Conservation (phyloP, 2,797 vertebrate genomes). For the Poecile montanus region DNA sequence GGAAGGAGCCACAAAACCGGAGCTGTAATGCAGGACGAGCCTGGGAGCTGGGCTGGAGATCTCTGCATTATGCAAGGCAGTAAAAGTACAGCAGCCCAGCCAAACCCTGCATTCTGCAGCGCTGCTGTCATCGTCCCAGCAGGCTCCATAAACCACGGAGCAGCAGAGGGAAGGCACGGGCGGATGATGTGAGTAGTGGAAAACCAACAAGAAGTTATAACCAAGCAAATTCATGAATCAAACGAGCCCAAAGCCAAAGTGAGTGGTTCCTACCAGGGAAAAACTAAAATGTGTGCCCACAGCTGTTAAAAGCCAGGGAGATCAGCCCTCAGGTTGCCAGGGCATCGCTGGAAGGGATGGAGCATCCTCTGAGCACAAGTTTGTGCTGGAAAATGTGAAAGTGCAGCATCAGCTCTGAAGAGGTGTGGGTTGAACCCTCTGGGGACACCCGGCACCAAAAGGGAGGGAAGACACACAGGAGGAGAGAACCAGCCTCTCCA, state of each 20-base stretch:
- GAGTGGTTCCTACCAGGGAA: neutral
- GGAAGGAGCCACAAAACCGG: neutral
- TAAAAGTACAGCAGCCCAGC: neutral
- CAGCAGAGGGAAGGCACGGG: neutral
- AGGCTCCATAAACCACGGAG: neutral
- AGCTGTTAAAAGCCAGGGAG: neutral
- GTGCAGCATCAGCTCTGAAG: neutral
- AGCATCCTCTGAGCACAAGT: neutral
- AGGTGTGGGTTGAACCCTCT: rapidly evolving
- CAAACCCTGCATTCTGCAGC: neutral
- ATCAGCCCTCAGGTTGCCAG: neutral
- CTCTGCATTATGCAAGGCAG: neutral
- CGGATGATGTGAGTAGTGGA: neutral
- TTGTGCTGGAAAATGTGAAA: neutral
- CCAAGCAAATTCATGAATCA: neutral
- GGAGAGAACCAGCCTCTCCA: neutral
- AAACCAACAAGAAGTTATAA: neutral
- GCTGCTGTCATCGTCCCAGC: neutral
- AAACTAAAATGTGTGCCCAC: neutral
- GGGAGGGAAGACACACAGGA: rapidly evolving
- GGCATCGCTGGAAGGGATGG: neutral
- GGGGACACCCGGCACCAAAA: neutral
- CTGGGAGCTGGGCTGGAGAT: neutral
- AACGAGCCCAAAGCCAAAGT: neutral
- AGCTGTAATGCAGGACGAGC: neutral